Percentiles rank a stretch among this genome's conserved stretches.
These are phyloP conservation scores for Columba janthina DNA, from an alignment of 2,113 vertebrate species.

Conservation along the genomic window DNA sequence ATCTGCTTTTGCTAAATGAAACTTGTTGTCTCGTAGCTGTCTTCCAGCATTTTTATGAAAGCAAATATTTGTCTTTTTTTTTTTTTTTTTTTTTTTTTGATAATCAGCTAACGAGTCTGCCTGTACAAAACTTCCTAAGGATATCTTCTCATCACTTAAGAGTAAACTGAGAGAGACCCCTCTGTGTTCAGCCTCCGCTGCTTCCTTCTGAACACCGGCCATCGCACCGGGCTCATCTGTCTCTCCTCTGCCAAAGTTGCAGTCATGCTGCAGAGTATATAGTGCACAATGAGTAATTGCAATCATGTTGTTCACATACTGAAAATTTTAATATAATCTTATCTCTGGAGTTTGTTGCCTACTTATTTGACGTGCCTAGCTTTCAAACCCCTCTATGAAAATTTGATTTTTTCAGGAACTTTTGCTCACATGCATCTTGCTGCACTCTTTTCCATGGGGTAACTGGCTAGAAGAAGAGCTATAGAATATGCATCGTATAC, in stretches of 20 bases:
- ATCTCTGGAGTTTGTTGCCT: neutral
- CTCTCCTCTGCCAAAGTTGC: neutral
- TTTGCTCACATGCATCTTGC: neutral
- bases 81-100: neutral
- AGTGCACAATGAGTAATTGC: neutral
- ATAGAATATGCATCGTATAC: neutral
- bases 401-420: neutral
- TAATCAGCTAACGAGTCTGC: neutral
- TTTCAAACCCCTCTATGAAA: neutral
- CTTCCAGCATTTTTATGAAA: neutral
- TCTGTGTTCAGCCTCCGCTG: neutral
- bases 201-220: neutral
- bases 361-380: neutral
- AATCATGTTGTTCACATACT: neutral
- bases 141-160: accelerated
- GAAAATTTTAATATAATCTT: neutral
- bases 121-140: neutral
- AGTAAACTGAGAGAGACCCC: neutral
- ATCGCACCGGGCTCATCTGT: neutral
- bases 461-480: neutral
- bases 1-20: neutral
- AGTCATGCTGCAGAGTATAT: neutral
- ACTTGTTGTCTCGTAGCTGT: neutral
- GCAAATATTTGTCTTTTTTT: neutral
- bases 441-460: neutral